Conservation (phyloP, 2,797 vertebrate species). For the Melopsittacus undulatus region DNA sequence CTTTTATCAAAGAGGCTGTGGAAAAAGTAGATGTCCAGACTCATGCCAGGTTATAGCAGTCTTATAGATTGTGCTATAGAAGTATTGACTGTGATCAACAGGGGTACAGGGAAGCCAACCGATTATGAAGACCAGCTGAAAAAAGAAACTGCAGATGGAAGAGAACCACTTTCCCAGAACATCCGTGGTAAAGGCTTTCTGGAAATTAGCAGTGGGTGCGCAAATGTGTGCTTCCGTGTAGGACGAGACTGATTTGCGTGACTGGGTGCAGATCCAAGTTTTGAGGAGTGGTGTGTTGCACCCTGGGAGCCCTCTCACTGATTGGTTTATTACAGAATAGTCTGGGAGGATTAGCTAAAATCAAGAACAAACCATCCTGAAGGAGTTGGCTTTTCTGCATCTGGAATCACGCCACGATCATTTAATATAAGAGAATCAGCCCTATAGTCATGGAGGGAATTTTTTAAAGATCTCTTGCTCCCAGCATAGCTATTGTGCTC, state of each 20-base stretch:
- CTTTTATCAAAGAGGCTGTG: slow-evolving; percentile 11
- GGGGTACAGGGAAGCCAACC: slow-evolving; percentile 13
- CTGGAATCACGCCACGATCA: slow-evolving; percentile 20
- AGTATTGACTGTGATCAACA: slow-evolving; percentile 42
- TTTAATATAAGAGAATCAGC: slow-evolving; percentile 28
- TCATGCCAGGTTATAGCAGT: neutral
- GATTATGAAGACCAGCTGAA: slow-evolving; percentile 52
- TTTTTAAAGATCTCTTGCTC: slow-evolving; percentile 58
- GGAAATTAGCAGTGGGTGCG: neutral
- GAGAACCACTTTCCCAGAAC: neutral
- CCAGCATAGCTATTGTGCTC: slow-evolving; percentile 52
- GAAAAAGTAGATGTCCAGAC: neutral
- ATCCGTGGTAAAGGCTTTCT: neutral
- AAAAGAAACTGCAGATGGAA: slow-evolving; percentile 33
- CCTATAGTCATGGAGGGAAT: slow-evolving; percentile 43
- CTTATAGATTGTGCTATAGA: neutral
- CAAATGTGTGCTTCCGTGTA: neutral
- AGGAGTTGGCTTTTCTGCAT: slow-evolving; percentile 34
- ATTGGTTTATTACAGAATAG: neutral
- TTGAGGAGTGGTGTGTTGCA: slow-evolving; percentile 31
- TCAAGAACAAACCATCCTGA: slow-evolving; percentile 43
- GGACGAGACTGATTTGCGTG: neutral
- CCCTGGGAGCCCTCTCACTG: neutral
- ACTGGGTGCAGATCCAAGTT: neutral
- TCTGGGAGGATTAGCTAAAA: slow-evolving; percentile 42